Conservation (phyloP, 2,888 invertebrate genomes). For the Nezara viridula region DNA sequence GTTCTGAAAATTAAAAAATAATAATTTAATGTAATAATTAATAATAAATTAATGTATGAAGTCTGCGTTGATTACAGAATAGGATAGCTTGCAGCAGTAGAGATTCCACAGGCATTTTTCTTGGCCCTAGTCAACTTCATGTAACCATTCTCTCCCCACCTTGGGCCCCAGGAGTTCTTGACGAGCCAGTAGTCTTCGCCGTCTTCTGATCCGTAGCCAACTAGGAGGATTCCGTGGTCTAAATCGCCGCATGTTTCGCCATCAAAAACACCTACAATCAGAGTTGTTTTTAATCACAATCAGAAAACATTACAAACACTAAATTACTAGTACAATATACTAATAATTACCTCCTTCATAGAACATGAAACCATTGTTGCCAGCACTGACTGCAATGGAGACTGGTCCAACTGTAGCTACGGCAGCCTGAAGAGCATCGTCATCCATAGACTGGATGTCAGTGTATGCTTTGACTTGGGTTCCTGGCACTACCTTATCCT, state of each 20-base stretch:
- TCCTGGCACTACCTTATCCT: background rate
- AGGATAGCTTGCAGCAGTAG: background rate
- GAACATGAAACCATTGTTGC: background rate
- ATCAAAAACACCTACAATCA: background rate
- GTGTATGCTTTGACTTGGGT: background rate
- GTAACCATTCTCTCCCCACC: background rate
- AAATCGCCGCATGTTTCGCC: background rate
- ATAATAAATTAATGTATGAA: background rate
- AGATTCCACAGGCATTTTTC: background rate
- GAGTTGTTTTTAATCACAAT: background rate
- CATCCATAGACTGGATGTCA: background rate
- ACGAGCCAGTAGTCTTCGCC: background rate
- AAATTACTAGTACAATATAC: too few relatives aligned
- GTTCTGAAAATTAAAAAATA: too few relatives aligned
- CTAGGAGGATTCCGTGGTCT: background rate
- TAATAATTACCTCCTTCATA: background rate
- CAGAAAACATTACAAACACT: background rate
- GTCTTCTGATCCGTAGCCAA: background rate
- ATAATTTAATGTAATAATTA: too few relatives aligned
- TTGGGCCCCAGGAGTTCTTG: background rate
- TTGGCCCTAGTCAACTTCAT: background rate
- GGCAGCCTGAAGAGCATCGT: slow-evolving; percentile 14
- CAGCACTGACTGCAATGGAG: slow-evolving; percentile 26
- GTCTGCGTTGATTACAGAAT: background rate
- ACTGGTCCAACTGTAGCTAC: slow-evolving; percentile 21